phyloP scores from a whole-genome alignment of 2,797 vertebrate species.

The Lacerta agilis region DNA sequence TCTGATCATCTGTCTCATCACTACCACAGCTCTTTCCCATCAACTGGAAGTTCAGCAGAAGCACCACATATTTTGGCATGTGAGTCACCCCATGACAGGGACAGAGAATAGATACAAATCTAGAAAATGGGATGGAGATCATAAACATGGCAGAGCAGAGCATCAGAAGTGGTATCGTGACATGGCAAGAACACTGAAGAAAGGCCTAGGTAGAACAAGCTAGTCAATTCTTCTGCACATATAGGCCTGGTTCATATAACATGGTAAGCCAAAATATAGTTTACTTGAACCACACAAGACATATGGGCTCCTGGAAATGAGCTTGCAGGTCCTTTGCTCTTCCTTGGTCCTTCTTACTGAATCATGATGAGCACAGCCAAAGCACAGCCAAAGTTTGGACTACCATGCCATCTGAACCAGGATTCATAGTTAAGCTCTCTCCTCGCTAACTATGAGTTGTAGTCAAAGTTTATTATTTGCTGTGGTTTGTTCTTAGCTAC shows the following conservation, averaged over 20 bases:
- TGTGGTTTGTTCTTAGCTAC: too few relatives aligned
- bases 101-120: neutral
- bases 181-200: neutral
- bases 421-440: too few relatives aligned
- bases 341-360: too few relatives aligned
- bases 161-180: neutral
- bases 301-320: too few relatives aligned
- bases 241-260: neutral
- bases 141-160: neutral
- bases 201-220: neutral
- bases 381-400: too few relatives aligned
- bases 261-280: too few relatives aligned
- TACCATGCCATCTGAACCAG: too few relatives aligned
- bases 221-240: neutral
- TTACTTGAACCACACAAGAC: too few relatives aligned
- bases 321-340: too few relatives aligned
- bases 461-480: too few relatives aligned
- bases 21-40: neutral
- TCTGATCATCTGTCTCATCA: neutral
- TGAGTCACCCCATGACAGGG: neutral
- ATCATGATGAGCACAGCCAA: too few relatives aligned
- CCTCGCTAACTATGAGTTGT: too few relatives aligned
- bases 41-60: neutral
- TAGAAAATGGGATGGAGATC: neutral
- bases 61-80: neutral